phyloP scores from a whole-genome alignment of 2,888 invertebrate species.

The Emmelina monodactyla region DNA sequence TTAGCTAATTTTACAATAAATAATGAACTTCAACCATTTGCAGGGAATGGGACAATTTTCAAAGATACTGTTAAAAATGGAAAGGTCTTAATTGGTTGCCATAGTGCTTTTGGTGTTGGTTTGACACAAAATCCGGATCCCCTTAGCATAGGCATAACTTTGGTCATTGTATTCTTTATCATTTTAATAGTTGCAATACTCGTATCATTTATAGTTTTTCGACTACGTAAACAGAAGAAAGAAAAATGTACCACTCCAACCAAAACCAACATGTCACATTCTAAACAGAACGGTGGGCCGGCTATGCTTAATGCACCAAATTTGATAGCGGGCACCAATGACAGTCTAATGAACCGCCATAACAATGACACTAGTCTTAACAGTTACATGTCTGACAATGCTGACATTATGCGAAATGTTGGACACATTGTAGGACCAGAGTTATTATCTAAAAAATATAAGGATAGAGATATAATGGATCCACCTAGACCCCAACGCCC shows the following conservation, averaged over 20 bases:
- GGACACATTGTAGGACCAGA: conserved; percentile 86
- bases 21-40: conserved; percentile 88
- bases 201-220: conserved; percentile 91
- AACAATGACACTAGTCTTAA: conserved; percentile 74
- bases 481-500: conserved; percentile 85
- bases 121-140: conserved; percentile 84
- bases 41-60: conserved; percentile 85
- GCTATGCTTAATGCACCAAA: conserved; percentile 75
- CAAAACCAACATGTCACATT: conserved; percentile 74
- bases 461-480: conserved; percentile 83
- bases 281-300: conserved; percentile 79
- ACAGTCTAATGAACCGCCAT: conserved; percentile 75
- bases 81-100: conserved; percentile 78
- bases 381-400: conserved; percentile 75
- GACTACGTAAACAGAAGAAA: conserved; percentile 85
- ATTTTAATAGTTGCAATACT: conserved; percentile 88
- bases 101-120: conserved; percentile 77
- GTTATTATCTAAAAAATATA: conserved; percentile 86
- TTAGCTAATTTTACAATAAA: conserved; percentile 89
- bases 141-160: conserved; percentile 89
- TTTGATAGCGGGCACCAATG: conserved; percentile 71
- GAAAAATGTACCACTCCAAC: conserved; percentile 77
- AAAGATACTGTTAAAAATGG: conserved; percentile 74
- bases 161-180: conserved; percentile 94
- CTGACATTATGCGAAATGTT: conserved; percentile 77